Conservation (phyloP, 2,797 vertebrate genomes). For the Oreochromis grahami region DNA sequence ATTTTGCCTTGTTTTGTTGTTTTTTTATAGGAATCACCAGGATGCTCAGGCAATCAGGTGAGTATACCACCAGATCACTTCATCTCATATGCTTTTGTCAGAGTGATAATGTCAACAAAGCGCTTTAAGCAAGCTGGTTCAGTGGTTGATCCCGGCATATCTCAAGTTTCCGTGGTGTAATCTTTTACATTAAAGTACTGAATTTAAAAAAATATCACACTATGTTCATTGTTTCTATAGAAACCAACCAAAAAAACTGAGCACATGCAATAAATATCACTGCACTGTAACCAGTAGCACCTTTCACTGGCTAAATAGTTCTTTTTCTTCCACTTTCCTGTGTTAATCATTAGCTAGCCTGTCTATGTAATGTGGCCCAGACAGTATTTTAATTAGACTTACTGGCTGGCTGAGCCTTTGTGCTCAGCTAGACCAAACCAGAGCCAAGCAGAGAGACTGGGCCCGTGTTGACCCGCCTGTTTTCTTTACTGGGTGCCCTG, state of each 20-base stretch:
- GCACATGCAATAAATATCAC: not conserved
- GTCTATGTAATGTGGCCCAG: constrained; percentile 63
- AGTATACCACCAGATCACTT: constrained; percentile 13
- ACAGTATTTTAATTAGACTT: constrained; percentile 73
- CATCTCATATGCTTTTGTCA: not conserved
- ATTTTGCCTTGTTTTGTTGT: not conserved
- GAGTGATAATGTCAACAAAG: not conserved
- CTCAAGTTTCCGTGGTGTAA: not conserved
- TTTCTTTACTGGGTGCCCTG: constrained; percentile 62
- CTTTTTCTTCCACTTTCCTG: constrained; percentile 35
- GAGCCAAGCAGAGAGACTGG: constrained; percentile 58
- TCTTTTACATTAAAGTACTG: not conserved
- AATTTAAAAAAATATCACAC: not conserved
- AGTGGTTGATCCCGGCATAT: not conserved
- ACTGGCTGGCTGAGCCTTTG: constrained; percentile 63
- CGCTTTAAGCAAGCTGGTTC: not conserved
- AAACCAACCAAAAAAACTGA: not conserved
- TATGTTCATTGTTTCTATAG: not conserved
- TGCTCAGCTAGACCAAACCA: constrained; percentile 64
- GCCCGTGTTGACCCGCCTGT: constrained; percentile 48
- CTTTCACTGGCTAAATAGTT: constrained; percentile 9
- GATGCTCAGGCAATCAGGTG: constrained; percentile 67
- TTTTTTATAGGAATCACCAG: constrained; percentile 56
- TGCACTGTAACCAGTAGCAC: constrained; percentile 7
- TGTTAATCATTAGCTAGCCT: constrained; percentile 68